A percentile compares a stretch with the other conserved stretches of the same genome.
phyloP scores from a whole-genome alignment of 2,888 invertebrate genomes.

The Athrips mouffetella region DNA sequence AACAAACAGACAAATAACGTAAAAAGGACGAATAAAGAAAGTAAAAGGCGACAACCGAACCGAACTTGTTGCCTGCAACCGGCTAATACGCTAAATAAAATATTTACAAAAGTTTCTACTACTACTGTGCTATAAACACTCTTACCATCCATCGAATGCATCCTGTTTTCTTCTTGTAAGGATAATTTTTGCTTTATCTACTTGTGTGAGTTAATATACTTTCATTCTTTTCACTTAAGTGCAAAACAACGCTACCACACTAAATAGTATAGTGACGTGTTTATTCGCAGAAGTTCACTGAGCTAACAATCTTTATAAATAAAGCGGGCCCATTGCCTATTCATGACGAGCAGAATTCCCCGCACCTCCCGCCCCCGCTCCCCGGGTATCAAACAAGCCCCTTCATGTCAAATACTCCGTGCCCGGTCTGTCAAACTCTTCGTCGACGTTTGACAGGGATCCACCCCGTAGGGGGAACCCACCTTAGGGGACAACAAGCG shows the following conservation, averaged over 20 bases:
- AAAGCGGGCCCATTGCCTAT: conserved; percentile 78
- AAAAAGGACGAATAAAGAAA: no score
- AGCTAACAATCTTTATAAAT: conserved; percentile 76
- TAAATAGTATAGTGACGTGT: conserved; percentile 41
- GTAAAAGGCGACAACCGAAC: no score
- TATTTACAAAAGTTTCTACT: no score
- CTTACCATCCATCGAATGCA: no score
- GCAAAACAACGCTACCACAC: not conserved
- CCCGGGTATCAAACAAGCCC: conserved; percentile 76
- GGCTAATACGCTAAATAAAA: no score
- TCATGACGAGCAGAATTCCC: conserved; percentile 76
- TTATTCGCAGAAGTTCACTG: conserved; percentile 70
- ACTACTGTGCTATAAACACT: no score
- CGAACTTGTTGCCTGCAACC: no score
- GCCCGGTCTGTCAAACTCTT: conserved; percentile 79
- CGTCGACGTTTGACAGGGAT: conserved; percentile 78
- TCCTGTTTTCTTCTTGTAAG: no score
- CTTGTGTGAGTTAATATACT: not conserved
- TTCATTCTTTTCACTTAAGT: not conserved
- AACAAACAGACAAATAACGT: no score
- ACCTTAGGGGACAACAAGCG: conserved; percentile 42
- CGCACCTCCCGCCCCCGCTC: conserved; percentile 64
- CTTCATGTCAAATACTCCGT: conserved; percentile 79
- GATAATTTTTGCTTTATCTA: no score
- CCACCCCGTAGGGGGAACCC: conserved; percentile 72